Base-by-base conservation (phyloP, 2,888 invertebrate genomes). In the Megastigmus dorsalis region DNA sequence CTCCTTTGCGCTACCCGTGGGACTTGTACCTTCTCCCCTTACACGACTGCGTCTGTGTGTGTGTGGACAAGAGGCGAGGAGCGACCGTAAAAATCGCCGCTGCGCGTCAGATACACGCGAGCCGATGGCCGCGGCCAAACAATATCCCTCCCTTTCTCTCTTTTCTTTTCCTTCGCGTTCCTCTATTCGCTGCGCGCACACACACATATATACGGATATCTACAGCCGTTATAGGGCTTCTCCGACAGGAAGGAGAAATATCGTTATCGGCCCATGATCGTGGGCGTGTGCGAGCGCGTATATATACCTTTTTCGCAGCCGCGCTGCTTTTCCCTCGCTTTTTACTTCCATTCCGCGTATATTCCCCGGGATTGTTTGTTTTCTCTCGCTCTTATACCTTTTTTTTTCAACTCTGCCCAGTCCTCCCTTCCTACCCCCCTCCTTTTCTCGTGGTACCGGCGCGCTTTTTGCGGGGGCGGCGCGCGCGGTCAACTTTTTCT, bases 1-100 rank as follows among this genome's bases (percentile, higher is more conserved):
- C 54, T n/a, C n/a, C n/a, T n/a, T n/a, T n/a, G n/a, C n/a, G n/a
- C n/a, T n/a, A n/a, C n/a, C 36, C 60, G 0, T 5, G 55, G 45
- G 63, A 62, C 45, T 33, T 28, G 52, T 30, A 30, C 28, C 13
- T 30, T 30, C 3, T 33, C 10, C n/a, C 15, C 45, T 2, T 10
- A 13, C 13, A 38, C 5, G 13, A 4, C 38, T 9, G 9, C 13
- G n/a, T n/a, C 4, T 30, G 9, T 9, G 15, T 15, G 20, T 33
- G 15, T 50, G 20, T 43, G 6, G 33, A 33, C 28, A 26, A 38
- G 38, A 15, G 2, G 20, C 30, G 26, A 26, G 26, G 20, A 30
- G 20, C 28, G 38, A 55, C 26, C 45, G 43, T 54, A 67, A 69
- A 74, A 74, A 70, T 70, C 48, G 67, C 43, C 20, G 23, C 18